Conservation (phyloP, 1,140 invertebrate genomes). For the Geopemphigus sp. region DNA sequence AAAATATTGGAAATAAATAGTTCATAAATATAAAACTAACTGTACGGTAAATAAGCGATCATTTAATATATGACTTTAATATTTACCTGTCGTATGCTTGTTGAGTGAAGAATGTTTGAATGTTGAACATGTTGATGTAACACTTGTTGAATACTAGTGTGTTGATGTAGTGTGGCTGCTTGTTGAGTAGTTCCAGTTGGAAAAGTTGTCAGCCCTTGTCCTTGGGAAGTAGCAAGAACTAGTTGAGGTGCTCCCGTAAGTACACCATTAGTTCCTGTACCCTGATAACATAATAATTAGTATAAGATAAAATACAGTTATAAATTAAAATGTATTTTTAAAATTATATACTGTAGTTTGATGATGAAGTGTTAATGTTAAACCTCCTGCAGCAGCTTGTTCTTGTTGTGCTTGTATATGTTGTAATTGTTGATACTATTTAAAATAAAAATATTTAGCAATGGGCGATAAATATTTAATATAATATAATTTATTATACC, state of each 20-base stretch:
- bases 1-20: background rate
- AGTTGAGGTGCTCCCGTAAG: slow-evolving; percentile 52
- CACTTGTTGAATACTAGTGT: slow-evolving; percentile 51
- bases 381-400: slow-evolving; percentile 55
- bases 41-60: background rate
- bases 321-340: background rate
- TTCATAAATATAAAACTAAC: background rate
- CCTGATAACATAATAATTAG: slow-evolving; percentile 49
- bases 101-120: slow-evolving; percentile 51
- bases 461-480: slow-evolving; percentile 11
- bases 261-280: slow-evolving; percentile 51
- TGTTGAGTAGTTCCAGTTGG: slow-evolving; percentile 47
- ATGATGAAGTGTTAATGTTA: slow-evolving; percentile 59
- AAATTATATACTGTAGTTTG: slow-evolving; percentile 52
- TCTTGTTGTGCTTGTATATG: slow-evolving; percentile 58
- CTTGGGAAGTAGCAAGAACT: slow-evolving; percentile 49
- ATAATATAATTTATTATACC: slow-evolving; percentile 54
- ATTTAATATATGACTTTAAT: slow-evolving; percentile 11
- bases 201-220: slow-evolving; percentile 50
- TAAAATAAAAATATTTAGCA: slow-evolving; percentile 31
- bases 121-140: slow-evolving; percentile 52
- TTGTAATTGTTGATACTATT: slow-evolving; percentile 57
- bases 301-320: slow-evolving; percentile 2
- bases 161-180: slow-evolving; percentile 50
- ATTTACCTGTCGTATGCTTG: slow-evolving; percentile 52